phyloP scores from a whole-genome alignment of 1,140 invertebrate species.

The Lanistes nyassanus region DNA sequence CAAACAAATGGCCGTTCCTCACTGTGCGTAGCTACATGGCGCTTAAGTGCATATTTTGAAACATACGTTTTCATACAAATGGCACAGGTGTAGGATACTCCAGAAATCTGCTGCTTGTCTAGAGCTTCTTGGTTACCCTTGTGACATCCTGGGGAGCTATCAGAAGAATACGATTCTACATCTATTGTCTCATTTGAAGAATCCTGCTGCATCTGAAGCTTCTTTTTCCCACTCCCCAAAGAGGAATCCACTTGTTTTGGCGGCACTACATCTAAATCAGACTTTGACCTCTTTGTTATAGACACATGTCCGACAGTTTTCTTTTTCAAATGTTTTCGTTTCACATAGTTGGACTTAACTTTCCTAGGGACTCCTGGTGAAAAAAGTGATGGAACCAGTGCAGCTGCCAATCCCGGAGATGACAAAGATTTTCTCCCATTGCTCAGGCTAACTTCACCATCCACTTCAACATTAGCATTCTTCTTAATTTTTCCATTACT shows the following conservation, averaged over 20 bases:
- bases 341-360: background rate
- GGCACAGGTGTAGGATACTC: constrained; percentile 24
- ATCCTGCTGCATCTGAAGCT: constrained; percentile 20
- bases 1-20: constrained; percentile 32
- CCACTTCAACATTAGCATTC: background rate
- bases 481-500: constrained; percentile 9
- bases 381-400: background rate
- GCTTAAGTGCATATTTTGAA: constrained; percentile 30
- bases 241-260: constrained; percentile 5
- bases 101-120: constrained; percentile 18
- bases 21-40: constrained; percentile 35
- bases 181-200: constrained; percentile 23
- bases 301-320: background rate
- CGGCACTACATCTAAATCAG: constrained; percentile 8
- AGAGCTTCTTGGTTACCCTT: constrained; percentile 26
- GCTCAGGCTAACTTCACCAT: background rate
- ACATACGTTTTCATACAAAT: constrained; percentile 35
- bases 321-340: no score
- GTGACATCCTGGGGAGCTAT: constrained; percentile 29
- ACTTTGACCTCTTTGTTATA: constrained; percentile 20
- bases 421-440: background rate
- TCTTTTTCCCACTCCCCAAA: constrained; percentile 2
- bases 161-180: constrained; percentile 27
- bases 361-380: background rate
- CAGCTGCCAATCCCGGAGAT: background rate